These are phyloP conservation scores for Oreochromis tanganicae DNA, from an alignment of 2,113 vertebrate genomes.

Conservation along the genomic window DNA sequence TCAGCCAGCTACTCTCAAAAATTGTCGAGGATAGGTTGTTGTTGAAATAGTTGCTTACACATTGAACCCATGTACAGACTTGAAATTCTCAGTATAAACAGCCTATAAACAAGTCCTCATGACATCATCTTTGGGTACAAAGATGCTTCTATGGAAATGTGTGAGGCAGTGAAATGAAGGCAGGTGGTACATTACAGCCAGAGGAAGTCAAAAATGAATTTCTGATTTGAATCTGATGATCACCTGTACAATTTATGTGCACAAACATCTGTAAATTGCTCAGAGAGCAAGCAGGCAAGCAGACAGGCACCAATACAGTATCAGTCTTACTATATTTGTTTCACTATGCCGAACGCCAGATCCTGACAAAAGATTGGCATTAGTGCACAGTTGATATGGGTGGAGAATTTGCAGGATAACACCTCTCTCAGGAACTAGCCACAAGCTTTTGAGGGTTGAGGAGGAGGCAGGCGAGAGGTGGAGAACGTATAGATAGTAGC, in stretches of 20 bases:
- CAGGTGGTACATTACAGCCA: neutral
- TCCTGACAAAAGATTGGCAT: neutral
- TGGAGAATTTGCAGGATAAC: slow-evolving; percentile 40
- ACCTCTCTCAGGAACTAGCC: slow-evolving; percentile 34
- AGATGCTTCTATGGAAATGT: neutral
- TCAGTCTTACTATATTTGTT: neutral
- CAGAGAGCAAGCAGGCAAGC: neutral
- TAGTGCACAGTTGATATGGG: neutral
- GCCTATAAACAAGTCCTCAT: neutral
- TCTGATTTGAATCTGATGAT: neutral
- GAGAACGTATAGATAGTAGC: slow-evolving; percentile 25
- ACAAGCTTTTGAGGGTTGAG: slow-evolving; percentile 35
- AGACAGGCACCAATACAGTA: neutral
- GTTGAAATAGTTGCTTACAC: neutral
- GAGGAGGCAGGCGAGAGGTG: slow-evolving; percentile 22
- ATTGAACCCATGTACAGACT: neutral
- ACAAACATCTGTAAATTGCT: neutral
- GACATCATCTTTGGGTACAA: neutral
- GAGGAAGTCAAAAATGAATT: neutral
- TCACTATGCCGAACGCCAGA: neutral
- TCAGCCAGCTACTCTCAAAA: neutral
- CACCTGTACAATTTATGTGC: neutral
- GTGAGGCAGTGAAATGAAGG: neutral
- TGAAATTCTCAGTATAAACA: neutral
- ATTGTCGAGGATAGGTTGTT: neutral